Evolutionary conservation across 2,888 invertebrate species (phyloP).

Genomic region (Aspidiotus destructor): DNA sequence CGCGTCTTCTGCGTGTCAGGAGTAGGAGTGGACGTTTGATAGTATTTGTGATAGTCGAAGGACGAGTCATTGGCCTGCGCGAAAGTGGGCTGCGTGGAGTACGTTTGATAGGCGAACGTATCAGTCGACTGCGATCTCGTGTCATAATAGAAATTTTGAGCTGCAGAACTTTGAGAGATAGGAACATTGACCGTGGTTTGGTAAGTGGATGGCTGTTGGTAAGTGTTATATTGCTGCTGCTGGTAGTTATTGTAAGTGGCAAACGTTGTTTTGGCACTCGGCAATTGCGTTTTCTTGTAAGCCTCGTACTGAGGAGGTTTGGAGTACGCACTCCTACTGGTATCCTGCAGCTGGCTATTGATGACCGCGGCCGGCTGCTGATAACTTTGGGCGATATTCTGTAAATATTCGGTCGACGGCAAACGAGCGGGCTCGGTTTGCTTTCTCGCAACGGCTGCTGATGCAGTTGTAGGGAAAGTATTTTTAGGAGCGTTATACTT

Average conservation of each 20-base stretch:
- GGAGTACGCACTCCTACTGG: constrained; percentile 1
- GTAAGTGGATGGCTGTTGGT: constrained; percentile 34
- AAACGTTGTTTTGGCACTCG: constrained; percentile 40
- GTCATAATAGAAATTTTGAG: constrained; percentile 1
- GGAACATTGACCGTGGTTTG: not conserved
- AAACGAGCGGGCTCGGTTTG: constrained; percentile 12
- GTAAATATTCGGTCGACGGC: constrained; percentile 27
- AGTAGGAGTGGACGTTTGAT: constrained; percentile 17
- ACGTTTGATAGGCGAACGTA: not conserved
- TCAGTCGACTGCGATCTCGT: not conserved
- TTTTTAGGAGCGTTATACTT: not conserved
- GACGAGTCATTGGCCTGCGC: constrained; percentile 33
- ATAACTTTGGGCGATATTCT: constrained; percentile 26
- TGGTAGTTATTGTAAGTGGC: constrained; percentile 31
- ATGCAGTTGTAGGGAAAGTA: not conserved
- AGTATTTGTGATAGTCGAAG: constrained; percentile 29
- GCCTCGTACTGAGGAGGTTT: constrained; percentile 36
- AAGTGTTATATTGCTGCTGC: constrained; percentile 33
- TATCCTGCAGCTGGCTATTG: constrained; percentile 24
- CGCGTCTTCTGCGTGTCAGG: not conserved
- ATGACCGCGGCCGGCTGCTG: constrained; percentile 22
- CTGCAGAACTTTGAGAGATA: not conserved
- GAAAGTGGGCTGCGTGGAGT: constrained; percentile 2
- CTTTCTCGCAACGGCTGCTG: constrained; percentile 1
- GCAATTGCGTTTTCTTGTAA: constrained; percentile 38